Evolutionary conservation across 2,113 vertebrate species (phyloP), one percentile per base, ranked within the genome.

Genomic region (Xiphophorus maculatus): DNA sequence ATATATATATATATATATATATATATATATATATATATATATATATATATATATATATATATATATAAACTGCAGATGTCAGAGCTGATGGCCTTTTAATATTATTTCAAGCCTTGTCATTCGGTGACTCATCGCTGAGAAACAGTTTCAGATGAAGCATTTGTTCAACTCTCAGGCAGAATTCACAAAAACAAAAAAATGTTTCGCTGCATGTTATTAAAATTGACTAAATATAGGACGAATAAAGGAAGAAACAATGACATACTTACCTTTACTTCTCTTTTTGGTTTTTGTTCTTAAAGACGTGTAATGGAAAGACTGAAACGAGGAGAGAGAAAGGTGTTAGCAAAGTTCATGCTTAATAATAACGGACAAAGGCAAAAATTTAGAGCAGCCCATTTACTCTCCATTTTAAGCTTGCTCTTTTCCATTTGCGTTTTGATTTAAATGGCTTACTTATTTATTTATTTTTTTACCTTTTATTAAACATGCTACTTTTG

Each of bases 251-350:
- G 51, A 33, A 13, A 44, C n/a, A 80, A 10, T 3, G n/a, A 14
- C 4, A 7, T 22, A 1, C 70, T 87, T 94, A 98, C 96, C 96
- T 96, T 96, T 96, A 84, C 94, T 94, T 95, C 95, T 95, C 93
- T 95, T 97, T 94, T 95, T 96, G 94, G 94, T 94, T 96, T 96
- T 98, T 69, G 95, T 95, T 93, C 96, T 95, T 94, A 96, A 89
- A 81, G 96, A 97, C 87, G 96, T 94, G 87, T 96, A 96, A 92
- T 96, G 95, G 86, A 97, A 96, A 85, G 95, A 95, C 97, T 98
- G 88, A 1, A 92, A 5, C 35, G 82, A 68, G 77, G 81, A 87
- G 64, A 89, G 80, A 84, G 74, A 81, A 33, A 81, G 27, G 84
- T 66, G 83, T 83, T 61, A 80, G 72, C 54, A n/a, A 42, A 22